These are phyloP conservation scores for Cairina moschata DNA, from an alignment of 2,113 vertebrate genomes.

Conservation along the genomic window DNA sequence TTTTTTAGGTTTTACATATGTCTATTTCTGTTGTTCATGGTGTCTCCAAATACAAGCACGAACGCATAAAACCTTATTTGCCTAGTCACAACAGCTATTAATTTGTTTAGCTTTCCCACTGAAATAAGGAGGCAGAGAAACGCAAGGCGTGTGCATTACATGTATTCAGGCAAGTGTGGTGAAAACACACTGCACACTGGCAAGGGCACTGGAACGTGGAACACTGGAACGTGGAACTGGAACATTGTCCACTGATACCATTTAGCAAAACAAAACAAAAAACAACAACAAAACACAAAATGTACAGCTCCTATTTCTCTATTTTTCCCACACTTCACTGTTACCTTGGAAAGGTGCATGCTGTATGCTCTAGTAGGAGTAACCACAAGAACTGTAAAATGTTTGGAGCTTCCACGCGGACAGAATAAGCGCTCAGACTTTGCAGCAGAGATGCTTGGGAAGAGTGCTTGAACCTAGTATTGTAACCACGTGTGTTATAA, in stretches of 20 bases:
- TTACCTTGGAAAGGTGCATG: rapidly evolving
- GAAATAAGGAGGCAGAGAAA: rapidly evolving
- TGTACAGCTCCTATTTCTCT: neutral
- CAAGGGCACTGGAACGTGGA: neutral
- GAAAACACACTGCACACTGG: neutral
- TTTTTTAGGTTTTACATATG: neutral
- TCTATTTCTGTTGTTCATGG: neutral
- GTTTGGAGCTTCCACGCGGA: neutral
- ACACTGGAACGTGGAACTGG: no score
- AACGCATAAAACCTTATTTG: neutral
- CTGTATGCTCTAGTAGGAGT: neutral
- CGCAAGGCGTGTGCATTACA: neutral
- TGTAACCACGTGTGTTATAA: neutral
- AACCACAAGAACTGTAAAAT: neutral
- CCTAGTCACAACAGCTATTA: neutral
- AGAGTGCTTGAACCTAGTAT: neutral
- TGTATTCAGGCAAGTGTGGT: neutral
- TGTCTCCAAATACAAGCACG: neutral
- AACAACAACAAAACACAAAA: neutral
- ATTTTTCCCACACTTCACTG: rapidly evolving
- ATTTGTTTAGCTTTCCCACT: neutral
- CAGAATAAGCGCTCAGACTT: neutral
- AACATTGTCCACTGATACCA: neutral
- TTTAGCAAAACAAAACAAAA: neutral
- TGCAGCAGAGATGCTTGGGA: neutral